These are phyloP conservation scores for Ictalurus furcatus DNA, from an alignment of 2,113 vertebrate genomes.

Conservation along the genomic window DNA sequence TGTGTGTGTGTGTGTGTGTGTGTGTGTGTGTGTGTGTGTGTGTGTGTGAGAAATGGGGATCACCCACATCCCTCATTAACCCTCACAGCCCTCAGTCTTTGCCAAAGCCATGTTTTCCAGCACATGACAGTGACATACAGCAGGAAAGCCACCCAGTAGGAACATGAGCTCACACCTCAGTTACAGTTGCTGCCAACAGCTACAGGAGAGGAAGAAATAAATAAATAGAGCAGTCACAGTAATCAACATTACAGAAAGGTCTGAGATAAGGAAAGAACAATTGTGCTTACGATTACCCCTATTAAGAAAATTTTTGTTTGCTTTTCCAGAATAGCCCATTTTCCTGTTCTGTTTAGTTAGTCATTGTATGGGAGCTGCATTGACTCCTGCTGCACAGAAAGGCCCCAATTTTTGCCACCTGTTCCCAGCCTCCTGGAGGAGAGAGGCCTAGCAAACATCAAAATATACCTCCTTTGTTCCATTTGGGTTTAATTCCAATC, in stretches of 20 bases:
- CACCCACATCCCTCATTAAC: slow-evolving; percentile 58
- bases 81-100: slow-evolving; percentile 12
- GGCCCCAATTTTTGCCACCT: slow-evolving; percentile 38
- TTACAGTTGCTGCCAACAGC: slow-evolving; percentile 58
- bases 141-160: slow-evolving; percentile 79
- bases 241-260: slow-evolving; percentile 51
- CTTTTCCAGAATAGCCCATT: slow-evolving; percentile 11
- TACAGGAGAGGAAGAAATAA: slow-evolving; percentile 36
- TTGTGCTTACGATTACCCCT: neutral
- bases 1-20: neutral
- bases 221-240: slow-evolving; percentile 40
- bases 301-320: slow-evolving; percentile 2
- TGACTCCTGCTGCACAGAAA: slow-evolving; percentile 23
- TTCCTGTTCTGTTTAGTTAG: slow-evolving; percentile 10
- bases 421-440: slow-evolving; percentile 29
- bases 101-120: slow-evolving; percentile 63
- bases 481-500: slow-evolving; percentile 50
- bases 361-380: neutral
- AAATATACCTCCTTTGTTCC: slow-evolving; percentile 39
- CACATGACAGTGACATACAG: slow-evolving; percentile 78
- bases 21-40: neutral
- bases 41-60: slow-evolving; percentile 59
- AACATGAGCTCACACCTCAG: slow-evolving; percentile 77
- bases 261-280: slow-evolving; percentile 58
- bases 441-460: slow-evolving; percentile 41